phyloP scores from a whole-genome alignment of 2,113 vertebrate genomes.

The Penelope pileata region DNA sequence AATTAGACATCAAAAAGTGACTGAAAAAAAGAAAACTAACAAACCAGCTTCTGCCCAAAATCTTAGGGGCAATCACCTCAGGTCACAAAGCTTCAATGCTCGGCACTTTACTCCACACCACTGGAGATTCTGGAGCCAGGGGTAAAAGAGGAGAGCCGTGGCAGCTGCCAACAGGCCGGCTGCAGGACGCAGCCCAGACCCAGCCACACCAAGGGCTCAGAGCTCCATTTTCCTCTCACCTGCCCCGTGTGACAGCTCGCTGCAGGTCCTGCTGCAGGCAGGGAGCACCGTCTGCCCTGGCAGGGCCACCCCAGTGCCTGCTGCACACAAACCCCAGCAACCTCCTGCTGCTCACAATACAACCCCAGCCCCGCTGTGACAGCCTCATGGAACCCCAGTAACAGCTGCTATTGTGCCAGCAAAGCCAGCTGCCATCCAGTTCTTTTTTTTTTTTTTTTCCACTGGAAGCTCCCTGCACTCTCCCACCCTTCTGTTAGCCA shows the following conservation, averaged over 20 bases:
- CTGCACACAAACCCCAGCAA: background rate
- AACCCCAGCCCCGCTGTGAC: background rate
- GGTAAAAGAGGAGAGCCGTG: background rate
- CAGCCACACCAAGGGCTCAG: background rate
- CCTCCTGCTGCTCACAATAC: background rate
- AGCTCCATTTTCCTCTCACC: background rate
- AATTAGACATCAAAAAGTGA: background rate
- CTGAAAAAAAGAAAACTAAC: background rate
- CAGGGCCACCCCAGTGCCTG: background rate
- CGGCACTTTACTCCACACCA: background rate
- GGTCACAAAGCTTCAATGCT: background rate
- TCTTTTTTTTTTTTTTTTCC: rapidly evolving
- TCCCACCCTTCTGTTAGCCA: background rate
- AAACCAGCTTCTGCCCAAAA: background rate
- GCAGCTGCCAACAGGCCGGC: background rate
- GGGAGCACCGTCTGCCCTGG: background rate
- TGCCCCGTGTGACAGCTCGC: background rate
- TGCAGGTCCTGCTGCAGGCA: background rate
- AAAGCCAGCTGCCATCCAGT: background rate
- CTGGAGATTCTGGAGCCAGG: background rate
- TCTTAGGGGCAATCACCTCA: background rate
- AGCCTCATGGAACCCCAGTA: background rate
- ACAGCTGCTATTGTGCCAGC: background rate
- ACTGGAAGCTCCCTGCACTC: background rate
- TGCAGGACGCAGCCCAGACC: background rate